Conservation (phyloP, 2,797 vertebrate genomes). For the Spea hammondii region DNA sequence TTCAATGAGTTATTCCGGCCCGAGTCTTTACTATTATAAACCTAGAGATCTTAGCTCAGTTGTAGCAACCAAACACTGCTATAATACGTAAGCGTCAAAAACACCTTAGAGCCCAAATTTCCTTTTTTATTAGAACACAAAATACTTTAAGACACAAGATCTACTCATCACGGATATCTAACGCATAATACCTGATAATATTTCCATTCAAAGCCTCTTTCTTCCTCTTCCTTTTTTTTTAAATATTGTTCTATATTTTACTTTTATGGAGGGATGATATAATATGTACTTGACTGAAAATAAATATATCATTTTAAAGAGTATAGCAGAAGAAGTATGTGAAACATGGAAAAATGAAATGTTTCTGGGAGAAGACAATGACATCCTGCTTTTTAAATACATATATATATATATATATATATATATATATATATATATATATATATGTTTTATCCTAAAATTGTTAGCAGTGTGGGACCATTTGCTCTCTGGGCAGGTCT, state of each 20-base stretch:
- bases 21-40: too few species aligned
- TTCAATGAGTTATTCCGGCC: too few species aligned
- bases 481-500: too few species aligned
- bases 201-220: neutral
- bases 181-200: neutral
- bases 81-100: neutral
- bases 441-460: too few species aligned
- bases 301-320: neutral
- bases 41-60: too few species aligned
- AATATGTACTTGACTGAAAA: neutral
- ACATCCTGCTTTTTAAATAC: too few species aligned
- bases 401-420: too few species aligned
- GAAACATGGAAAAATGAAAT: too few species aligned
- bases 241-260: neutral
- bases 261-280: neutral
- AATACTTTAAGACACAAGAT: neutral
- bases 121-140: neutral
- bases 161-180: neutral
- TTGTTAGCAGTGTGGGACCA: too few species aligned
- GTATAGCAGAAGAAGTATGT: too few species aligned
- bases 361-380: too few species aligned
- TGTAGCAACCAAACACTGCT: neutral
- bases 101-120: neutral
- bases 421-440: too few species aligned
- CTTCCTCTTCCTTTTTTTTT: neutral